These are phyloP conservation scores for Linnaemya vulpina DNA, from an alignment of 2,888 invertebrate species.

Conservation along the genomic window DNA sequence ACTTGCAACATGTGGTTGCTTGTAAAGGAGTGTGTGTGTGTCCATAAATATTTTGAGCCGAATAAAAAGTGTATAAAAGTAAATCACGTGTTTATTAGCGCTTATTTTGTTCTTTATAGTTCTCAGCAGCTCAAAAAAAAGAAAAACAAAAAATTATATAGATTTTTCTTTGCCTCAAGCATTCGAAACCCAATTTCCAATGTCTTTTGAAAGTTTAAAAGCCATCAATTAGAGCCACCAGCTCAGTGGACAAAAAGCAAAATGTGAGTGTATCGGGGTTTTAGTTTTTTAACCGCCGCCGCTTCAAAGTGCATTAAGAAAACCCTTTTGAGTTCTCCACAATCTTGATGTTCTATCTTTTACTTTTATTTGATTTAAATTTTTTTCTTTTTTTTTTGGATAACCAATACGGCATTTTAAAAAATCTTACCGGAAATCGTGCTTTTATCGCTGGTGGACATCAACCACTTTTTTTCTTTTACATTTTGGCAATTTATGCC, in stretches of 20 bases:
- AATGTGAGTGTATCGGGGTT: constrained; percentile 30
- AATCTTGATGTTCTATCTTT: constrained; percentile 55
- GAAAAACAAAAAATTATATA: constrained; percentile 11
- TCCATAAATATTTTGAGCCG: constrained; percentile 26
- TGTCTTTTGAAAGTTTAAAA: constrained; percentile 60
- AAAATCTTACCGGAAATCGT: constrained; percentile 54
- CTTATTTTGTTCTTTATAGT: constrained; percentile 73
- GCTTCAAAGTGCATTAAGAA: constrained; percentile 57
- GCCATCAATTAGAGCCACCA: constrained; percentile 64
- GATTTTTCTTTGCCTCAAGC: neutral
- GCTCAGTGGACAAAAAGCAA: constrained; percentile 45
- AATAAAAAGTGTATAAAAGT: constrained; percentile 74
- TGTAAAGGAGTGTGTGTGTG: too few relatives aligned
- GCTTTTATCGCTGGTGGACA: constrained; percentile 58
- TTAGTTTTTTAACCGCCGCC: constrained; percentile 44
- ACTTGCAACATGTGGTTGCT: constrained; percentile 36
- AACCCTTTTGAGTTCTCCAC: constrained; percentile 39
- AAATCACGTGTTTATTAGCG: constrained; percentile 82
- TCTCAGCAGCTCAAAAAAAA: constrained; percentile 28
- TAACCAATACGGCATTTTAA: constrained; percentile 58
- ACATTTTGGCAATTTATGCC: constrained; percentile 27
- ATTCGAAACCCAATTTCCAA: constrained; percentile 40
- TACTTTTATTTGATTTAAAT: constrained; percentile 1
- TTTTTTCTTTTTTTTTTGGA: constrained; percentile 16
- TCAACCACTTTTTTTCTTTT: constrained; percentile 50